These are phyloP conservation scores for Danaus melanippus DNA, from an alignment of 1,140 invertebrate species.

Conservation along the genomic window DNA sequence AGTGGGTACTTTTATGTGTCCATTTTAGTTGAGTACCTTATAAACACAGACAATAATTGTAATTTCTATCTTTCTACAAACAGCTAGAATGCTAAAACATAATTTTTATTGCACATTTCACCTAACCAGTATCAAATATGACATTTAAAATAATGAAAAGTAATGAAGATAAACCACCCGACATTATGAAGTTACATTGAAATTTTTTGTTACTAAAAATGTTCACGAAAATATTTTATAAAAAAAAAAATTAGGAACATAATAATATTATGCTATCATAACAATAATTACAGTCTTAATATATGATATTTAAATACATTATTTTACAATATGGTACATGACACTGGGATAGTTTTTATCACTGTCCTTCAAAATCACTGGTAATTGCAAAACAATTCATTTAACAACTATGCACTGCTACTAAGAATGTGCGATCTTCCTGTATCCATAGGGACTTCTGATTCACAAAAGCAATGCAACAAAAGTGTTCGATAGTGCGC, in stretches of 20 bases:
- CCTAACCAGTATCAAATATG: conserved; percentile 37
- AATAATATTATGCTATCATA: conserved; percentile 38
- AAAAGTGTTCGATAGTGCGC: conserved; percentile 4
- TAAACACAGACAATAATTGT: conserved; percentile 51
- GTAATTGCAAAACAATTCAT: conserved; percentile 4
- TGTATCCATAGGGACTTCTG: no score
- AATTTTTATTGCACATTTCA: conserved; percentile 64
- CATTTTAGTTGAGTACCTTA: conserved; percentile 17
- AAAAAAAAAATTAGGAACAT: conserved; percentile 68
- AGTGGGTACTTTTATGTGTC: conserved; percentile 41
- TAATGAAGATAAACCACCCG: conserved; percentile 3
- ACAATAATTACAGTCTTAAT: conserved; percentile 64
- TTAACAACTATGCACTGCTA: no score
- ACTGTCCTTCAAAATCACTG: conserved; percentile 11
- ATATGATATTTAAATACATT: conserved; percentile 53
- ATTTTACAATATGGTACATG: conserved; percentile 64
- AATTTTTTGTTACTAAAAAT: neutral
- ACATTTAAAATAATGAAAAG: conserved; percentile 20
- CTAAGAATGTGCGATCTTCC: no score
- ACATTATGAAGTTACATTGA: neutral
- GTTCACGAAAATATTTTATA: conserved; percentile 42
- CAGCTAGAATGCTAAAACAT: conserved; percentile 43
- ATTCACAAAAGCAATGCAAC: no score
- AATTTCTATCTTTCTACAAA: conserved; percentile 50
- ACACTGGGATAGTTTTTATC: conserved; percentile 10